phyloP scores from a whole-genome alignment of 2,113 vertebrate species.

The Rana temporaria region DNA sequence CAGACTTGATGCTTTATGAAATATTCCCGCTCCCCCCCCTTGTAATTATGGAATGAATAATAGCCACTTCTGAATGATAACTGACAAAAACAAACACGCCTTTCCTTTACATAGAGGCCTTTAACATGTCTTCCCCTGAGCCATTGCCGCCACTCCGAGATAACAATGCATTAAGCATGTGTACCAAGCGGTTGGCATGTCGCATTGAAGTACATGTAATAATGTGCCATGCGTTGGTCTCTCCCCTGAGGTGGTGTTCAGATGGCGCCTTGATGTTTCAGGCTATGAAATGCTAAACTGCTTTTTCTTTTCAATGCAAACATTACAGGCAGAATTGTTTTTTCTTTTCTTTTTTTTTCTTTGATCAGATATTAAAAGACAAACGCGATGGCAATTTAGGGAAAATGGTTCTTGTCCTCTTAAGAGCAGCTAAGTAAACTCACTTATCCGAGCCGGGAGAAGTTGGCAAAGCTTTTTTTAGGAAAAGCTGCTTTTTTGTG shows the following conservation, averaged over 20 bases:
- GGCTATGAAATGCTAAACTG: neutral
- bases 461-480: slow-evolving; percentile 51
- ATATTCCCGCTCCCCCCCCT: neutral
- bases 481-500: slow-evolving; percentile 58
- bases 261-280: neutral
- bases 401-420: slow-evolving; percentile 26
- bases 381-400: slow-evolving; percentile 43
- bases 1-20: neutral
- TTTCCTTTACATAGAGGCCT: neutral
- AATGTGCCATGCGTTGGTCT: neutral
- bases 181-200: slow-evolving; percentile 1
- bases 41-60: neutral
- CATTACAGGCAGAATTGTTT: slow-evolving; percentile 22
- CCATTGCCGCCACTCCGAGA: too few species aligned
- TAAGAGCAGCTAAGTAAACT: slow-evolving; percentile 39
- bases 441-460: slow-evolving; percentile 57
- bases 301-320: slow-evolving; percentile 4
- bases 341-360: neutral
- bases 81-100: neutral
- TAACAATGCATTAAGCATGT: neutral
- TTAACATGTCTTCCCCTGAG: too few species aligned
- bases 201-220: neutral
- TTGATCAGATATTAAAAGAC: slow-evolving; percentile 24
- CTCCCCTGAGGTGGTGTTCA: neutral
- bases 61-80: neutral